Percentiles rank a stretch among this genome's conserved stretches.
These are phyloP conservation scores for Acanthosepion esculentum DNA, from an alignment of 2,888 invertebrate species.

Conservation along the genomic window DNA sequence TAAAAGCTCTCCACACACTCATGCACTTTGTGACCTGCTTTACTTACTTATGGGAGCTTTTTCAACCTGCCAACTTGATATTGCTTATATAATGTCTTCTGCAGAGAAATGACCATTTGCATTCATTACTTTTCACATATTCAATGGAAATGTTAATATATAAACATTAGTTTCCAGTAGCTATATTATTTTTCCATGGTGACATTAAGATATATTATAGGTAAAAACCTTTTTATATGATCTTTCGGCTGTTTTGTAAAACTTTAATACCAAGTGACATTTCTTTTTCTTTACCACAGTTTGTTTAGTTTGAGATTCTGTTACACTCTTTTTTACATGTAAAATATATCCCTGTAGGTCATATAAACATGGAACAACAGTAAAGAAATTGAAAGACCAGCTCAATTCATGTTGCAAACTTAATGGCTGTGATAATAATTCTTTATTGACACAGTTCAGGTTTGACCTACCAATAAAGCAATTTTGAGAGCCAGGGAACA, in stretches of 20 bases:
- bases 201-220: not conserved
- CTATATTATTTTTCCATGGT: not conserved
- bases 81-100: not conserved
- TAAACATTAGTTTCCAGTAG: not conserved
- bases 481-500: not conserved
- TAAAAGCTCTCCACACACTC: not conserved
- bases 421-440: not conserved
- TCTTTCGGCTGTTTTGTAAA: not conserved
- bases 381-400: not conserved
- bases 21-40: not conserved
- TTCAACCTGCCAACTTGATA: not conserved
- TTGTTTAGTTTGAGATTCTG: not conserved
- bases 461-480: not conserved
- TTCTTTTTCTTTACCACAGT: not conserved
- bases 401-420: not conserved
- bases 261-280: not conserved
- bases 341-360: not conserved
- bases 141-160: not conserved
- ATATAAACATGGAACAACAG: constrained; percentile 4
- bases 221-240: not conserved
- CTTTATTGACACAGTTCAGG: not conserved
- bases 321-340: not conserved
- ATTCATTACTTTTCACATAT: not conserved
- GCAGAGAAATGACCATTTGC: not conserved
- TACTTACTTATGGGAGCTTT: not conserved